Percentiles rank a stretch among this genome's conserved stretches.
These are phyloP conservation scores for Pyrrhosoma nymphula DNA, from an alignment of 2,888 invertebrate species.

Conservation along the genomic window DNA sequence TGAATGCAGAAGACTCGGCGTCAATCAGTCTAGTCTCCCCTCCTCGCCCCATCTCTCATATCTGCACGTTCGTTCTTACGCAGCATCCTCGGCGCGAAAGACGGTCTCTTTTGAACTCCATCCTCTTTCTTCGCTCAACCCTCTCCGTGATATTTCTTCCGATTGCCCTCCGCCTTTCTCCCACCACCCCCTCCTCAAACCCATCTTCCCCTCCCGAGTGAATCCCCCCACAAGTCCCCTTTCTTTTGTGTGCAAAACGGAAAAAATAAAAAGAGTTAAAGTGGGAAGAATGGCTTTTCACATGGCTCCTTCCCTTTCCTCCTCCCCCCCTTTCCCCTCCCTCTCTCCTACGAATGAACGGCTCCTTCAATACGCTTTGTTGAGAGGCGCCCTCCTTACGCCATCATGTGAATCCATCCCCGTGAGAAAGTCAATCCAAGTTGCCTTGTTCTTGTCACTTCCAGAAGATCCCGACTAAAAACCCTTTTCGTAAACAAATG, in stretches of 20 bases:
- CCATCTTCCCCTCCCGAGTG: not conserved
- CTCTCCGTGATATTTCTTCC: not conserved
- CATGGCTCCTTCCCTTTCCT: not conserved
- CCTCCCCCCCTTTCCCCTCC: not conserved
- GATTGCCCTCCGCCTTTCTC: not conserved
- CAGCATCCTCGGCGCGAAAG: too few relatives aligned
- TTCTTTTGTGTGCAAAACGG: not conserved
- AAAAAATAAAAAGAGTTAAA: not conserved
- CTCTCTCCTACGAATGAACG: not conserved
- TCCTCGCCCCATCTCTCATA: too few relatives aligned
- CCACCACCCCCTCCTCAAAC: not conserved
- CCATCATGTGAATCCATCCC: not conserved
- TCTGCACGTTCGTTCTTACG: not conserved
- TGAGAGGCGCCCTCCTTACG: not conserved
- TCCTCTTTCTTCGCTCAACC: not conserved
- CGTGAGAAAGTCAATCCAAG: constrained; percentile 31
- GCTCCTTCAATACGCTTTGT: not conserved
- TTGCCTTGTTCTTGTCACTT: not conserved
- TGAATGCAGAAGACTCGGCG: not conserved
- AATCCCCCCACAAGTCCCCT: not conserved
- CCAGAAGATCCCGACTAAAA: not conserved
- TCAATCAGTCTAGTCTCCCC: not conserved
- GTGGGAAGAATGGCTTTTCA: not conserved
- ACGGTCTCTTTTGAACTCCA: too few relatives aligned
- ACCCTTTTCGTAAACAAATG: not conserved